These are phyloP conservation scores for Zygogramma bicolorata DNA, from an alignment of 2,888 invertebrate genomes.

Conservation along the genomic window DNA sequence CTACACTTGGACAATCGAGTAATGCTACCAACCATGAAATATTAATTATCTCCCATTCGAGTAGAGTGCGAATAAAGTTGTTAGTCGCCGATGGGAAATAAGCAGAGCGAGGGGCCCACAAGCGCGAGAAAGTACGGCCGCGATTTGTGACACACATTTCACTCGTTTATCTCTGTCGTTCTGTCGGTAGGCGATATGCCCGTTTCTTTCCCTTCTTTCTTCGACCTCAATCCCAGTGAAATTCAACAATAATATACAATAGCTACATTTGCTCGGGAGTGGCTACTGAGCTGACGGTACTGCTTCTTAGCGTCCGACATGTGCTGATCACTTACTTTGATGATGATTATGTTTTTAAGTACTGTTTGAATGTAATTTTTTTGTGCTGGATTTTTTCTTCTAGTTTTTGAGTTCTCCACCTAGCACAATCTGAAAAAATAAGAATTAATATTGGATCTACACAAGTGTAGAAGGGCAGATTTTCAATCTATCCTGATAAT, in stretches of 20 bases:
- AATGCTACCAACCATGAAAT: background rate
- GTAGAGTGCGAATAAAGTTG: constrained; percentile 26
- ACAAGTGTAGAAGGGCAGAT: no score
- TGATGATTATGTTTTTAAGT: no score
- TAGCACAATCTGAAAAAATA: no score
- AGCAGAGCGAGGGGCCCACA: constrained; percentile 29
- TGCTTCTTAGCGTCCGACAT: background rate
- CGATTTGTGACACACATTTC: constrained; percentile 62
- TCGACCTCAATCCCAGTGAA: constrained; percentile 64
- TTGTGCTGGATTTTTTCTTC: no score
- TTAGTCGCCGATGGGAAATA: constrained; percentile 23
- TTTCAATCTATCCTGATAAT: no score
- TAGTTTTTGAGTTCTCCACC: no score
- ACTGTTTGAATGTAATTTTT: no score
- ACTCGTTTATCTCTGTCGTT: constrained; percentile 57
- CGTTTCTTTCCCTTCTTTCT: constrained; percentile 62
- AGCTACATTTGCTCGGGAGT: constrained; percentile 37
- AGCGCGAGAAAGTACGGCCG: constrained; percentile 59
- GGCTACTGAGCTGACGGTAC: background rate
- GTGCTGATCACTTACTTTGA: background rate
- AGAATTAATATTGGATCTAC: no score
- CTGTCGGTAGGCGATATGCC: constrained; percentile 48
- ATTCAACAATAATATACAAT: constrained; percentile 58
- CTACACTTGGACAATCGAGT: no score
- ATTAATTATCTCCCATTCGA: background rate